Conservation (phyloP, 2,888 invertebrate genomes). For the Amphiduros pacificus region DNA sequence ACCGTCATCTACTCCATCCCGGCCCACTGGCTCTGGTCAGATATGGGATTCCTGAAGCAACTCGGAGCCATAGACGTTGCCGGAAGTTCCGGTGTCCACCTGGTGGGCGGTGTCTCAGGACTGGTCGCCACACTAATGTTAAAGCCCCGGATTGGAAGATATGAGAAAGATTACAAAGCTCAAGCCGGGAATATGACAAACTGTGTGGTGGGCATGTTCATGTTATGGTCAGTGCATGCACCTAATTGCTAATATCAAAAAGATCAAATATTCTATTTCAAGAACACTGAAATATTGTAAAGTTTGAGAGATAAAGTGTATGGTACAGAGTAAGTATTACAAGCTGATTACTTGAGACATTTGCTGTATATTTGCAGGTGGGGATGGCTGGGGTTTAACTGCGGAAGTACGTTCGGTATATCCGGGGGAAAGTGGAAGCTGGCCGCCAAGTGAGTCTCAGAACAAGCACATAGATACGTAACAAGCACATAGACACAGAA, state of each 20-base stretch:
- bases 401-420: conserved; percentile 73
- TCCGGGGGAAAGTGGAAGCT: conserved; percentile 88
- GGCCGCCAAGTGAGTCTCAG: conserved; percentile 64
- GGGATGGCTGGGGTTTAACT: conserved; percentile 96
- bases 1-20: conserved; percentile 55
- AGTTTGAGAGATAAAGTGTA: background rate
- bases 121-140: conserved; percentile 87
- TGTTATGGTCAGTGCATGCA: conserved; percentile 77
- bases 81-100: conserved; percentile 68
- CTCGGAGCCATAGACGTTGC: conserved; percentile 16
- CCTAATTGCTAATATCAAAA: too few species aligned
- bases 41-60: conserved; percentile 25
- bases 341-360: background rate
- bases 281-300: too few species aligned
- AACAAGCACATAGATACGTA: too few species aligned
- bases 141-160: conserved; percentile 78
- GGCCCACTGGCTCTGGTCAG: conserved; percentile 59
- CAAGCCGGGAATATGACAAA: conserved; percentile 88
- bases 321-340: background rate
- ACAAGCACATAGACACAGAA: too few species aligned
- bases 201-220: conserved; percentile 85
- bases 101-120: conserved; percentile 77
- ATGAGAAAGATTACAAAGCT: conserved; percentile 73
- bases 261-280: too few species aligned
- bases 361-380: too few species aligned